phyloP scores from a whole-genome alignment of 2,797 vertebrate genomes.

The Liparis tanakae region DNA sequence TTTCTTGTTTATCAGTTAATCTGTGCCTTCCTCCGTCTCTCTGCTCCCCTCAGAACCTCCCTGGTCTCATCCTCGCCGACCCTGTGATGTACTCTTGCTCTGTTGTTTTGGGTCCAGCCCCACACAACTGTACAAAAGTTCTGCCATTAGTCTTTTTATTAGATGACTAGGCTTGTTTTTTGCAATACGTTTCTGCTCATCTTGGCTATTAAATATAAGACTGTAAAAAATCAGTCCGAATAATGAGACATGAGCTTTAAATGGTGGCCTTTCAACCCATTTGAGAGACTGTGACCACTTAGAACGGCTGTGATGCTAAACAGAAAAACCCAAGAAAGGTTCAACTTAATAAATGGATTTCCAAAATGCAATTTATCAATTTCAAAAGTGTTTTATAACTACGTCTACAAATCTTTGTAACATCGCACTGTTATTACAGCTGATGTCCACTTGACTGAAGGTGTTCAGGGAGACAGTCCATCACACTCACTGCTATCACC shows the following conservation, averaged over 20 bases:
- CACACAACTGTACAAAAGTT: background rate
- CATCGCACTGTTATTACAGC: background rate
- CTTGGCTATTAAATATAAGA: conserved; percentile 16
- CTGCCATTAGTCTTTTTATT: background rate
- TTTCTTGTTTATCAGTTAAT: no score
- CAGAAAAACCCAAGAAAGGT: background rate
- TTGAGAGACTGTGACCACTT: conserved; percentile 11
- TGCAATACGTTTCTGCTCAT: conserved; percentile 2
- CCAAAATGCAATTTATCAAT: background rate
- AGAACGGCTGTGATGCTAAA: conserved; percentile 10
- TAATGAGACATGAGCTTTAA: conserved; percentile 37
- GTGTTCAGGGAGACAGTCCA: conserved; percentile 40
- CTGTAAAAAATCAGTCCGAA: conserved; percentile 19
- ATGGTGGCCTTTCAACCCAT: conserved; percentile 15
- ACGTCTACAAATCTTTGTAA: conserved; percentile 1
- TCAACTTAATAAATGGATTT: background rate
- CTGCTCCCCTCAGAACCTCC: no score
- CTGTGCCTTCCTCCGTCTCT: no score
- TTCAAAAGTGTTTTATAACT: background rate
- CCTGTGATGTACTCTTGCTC: no score
- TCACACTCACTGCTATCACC: conserved; percentile 38
- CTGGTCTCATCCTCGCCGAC: no score
- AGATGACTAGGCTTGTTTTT: background rate
- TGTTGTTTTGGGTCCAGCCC: no score
- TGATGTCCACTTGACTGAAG: conserved; percentile 29